Conservation (phyloP, 2,113 vertebrate genomes). For the Archocentrus centrarchus region DNA sequence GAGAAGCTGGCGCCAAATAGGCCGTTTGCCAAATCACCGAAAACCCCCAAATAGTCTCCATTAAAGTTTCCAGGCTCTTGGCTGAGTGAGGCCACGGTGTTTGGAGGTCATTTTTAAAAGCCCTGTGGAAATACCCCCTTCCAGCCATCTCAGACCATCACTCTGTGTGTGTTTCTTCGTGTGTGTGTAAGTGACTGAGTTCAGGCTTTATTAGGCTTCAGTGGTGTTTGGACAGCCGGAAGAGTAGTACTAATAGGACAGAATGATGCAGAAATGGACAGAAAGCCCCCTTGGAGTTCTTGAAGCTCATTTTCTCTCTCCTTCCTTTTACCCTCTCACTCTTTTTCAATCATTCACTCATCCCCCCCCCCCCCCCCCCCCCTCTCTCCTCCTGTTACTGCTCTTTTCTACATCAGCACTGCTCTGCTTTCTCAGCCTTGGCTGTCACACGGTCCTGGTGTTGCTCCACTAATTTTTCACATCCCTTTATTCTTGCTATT, state of each 20-base stretch:
- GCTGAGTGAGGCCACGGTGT: constrained; percentile 65
- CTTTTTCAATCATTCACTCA: constrained; percentile 66
- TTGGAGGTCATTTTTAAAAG: constrained; percentile 81
- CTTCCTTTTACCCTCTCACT: constrained; percentile 64
- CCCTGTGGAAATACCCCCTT: constrained; percentile 73
- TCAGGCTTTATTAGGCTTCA: constrained; percentile 79
- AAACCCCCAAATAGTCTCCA: constrained; percentile 72
- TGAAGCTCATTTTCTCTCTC: constrained; percentile 70
- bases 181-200: constrained; percentile 66
- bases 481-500: constrained; percentile 72
- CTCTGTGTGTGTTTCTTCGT: constrained; percentile 48
- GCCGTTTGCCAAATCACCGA: constrained; percentile 75
- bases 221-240: constrained; percentile 78
- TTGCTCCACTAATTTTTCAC: constrained; percentile 70
- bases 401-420: constrained; percentile 49
- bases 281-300: constrained; percentile 74
- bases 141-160: constrained; percentile 57
- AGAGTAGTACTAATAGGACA: constrained; percentile 77
- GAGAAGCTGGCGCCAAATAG: constrained; percentile 65
- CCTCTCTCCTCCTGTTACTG: not conserved
- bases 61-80: constrained; percentile 75
- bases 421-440: constrained; percentile 60
- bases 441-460: constrained; percentile 59
- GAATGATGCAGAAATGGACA: constrained; percentile 80
- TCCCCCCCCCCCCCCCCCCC: not conserved